Percentiles rank a stretch among this genome's conserved stretches.
Conservation (phyloP, 2,113 vertebrate genomes). For the Onychorhynchus coronatus region DNA sequence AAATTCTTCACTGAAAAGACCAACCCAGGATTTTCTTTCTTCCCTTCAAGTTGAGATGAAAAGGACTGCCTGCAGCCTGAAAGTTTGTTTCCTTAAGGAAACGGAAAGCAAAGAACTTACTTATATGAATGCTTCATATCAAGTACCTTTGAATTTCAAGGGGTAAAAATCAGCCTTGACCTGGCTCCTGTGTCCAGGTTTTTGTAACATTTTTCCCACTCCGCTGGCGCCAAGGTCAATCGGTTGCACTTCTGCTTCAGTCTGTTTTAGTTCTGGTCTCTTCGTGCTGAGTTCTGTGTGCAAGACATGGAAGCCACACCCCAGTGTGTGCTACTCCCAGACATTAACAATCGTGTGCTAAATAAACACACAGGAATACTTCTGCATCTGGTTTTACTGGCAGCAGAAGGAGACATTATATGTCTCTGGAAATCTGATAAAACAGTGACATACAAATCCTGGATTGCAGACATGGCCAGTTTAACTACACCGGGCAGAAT, state of each 20-base stretch:
- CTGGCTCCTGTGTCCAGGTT: neutral
- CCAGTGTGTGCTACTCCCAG: slow-evolving; percentile 24
- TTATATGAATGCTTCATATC: neutral
- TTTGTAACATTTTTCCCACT: neutral
- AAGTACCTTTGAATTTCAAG: slow-evolving; percentile 3
- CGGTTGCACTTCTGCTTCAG: neutral
- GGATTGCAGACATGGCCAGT: neutral
- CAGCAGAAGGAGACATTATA: slow-evolving; percentile 52
- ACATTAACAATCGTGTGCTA: slow-evolving; percentile 38
- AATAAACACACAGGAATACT: slow-evolving; percentile 50
- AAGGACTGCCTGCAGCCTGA: slow-evolving; percentile 23
- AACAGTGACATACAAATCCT: slow-evolving; percentile 39
- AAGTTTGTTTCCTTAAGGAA: slow-evolving; percentile 50
- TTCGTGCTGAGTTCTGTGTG: neutral
- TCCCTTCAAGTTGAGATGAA: slow-evolving; percentile 24
- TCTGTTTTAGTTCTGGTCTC: slow-evolving; percentile 43
- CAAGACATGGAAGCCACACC: slow-evolving; percentile 47
- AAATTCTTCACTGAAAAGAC: neutral
- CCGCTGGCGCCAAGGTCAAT: neutral
- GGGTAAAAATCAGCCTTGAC: neutral
- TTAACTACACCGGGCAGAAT: neutral
- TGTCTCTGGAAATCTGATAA: slow-evolving; percentile 65
- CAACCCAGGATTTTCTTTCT: neutral
- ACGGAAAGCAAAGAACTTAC: neutral
- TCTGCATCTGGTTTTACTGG: slow-evolving; percentile 62